These are phyloP conservation scores for Gila orcuttii DNA, from an alignment of 2,113 vertebrate genomes.

Conservation along the genomic window DNA sequence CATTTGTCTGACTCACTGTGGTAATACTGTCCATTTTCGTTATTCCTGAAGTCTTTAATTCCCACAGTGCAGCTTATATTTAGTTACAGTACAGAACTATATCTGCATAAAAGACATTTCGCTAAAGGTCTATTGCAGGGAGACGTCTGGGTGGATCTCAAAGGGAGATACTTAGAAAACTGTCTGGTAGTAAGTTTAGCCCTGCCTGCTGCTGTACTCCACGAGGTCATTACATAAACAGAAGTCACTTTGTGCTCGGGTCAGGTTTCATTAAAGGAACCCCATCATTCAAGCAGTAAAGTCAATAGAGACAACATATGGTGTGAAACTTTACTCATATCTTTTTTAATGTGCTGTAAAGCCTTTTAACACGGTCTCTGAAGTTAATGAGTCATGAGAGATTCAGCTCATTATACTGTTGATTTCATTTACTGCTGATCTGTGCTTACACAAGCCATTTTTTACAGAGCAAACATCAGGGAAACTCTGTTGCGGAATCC, in stretches of 20 bases:
- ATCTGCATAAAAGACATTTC: neutral
- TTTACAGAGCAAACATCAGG: constrained; percentile 79
- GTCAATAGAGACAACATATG: no score
- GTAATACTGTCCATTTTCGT: constrained; percentile 31
- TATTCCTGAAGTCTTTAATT: neutral
- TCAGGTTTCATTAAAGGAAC: neutral
- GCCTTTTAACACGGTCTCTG: no score
- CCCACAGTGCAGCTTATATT: neutral
- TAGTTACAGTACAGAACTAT: neutral
- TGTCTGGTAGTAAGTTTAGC: constrained; percentile 11
- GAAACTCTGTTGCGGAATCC: constrained; percentile 78
- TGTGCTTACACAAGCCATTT: constrained; percentile 65
- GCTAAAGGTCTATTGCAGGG: neutral
- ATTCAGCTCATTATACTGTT: no score
- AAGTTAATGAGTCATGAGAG: no score
- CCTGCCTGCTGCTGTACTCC: constrained; percentile 12
- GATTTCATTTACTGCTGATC: no score
- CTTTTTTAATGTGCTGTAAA: no score
- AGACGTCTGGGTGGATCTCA: neutral
- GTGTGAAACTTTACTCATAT: no score
- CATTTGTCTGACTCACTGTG: constrained; percentile 41
- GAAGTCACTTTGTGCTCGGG: no score
- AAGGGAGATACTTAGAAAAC: neutral
- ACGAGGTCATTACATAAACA: no score
- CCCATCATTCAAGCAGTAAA: neutral